Base-by-base conservation (phyloP, 2,888 invertebrate genomes). In the Neria commutata region DNA sequence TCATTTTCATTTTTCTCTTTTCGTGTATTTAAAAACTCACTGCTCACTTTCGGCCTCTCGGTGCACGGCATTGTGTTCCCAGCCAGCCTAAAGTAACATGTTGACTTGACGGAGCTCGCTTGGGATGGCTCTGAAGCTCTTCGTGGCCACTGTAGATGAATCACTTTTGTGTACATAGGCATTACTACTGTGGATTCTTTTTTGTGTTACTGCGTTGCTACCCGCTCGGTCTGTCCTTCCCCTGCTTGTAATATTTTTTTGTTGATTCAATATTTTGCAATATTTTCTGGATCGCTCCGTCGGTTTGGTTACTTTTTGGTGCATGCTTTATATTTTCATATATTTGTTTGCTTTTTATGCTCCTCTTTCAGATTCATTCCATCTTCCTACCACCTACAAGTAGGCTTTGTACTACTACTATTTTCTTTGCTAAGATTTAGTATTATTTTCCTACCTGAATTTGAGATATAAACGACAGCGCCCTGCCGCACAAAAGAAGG, bases 201-300 rank as follows among this genome's bases (percentile, higher is more conserved):
- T 37, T 37, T 37, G 17, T 42, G 14, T 3, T 42, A 19, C 10
- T 37, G 8, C n/a, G 11, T 11, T 37, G 8, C n/a, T 37, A 37
- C 11, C 6, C 11, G 6, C 11, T 42, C 21, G 17, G 42, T 42
- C 3, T 6, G 5, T 42, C 14, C 14, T 17, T 21, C 21, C 14
- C 6, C 37, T 37, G n/a, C n/a, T n/a, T n/a, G n/a, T n/a, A n/a
- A n/a, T n/a, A n/a, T n/a, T n/a, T 42, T 5, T 21, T 42, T 29
- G 42, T 42, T 42, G 42, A 42, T 17, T 42, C 42, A 42, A 42
- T 42, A 42, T 21, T 42, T 42, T 17, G 17, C 42, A 21, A 42
- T 19, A n/a, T 4, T 37, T 37, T 8, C 37, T 11, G 6, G 6
- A 11, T 37, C n/a, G n/a, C n/a, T n/a, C n/a, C n/a, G 37, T 37